Conservation (phyloP, 2,888 invertebrate species). For the Drosophila antonietae region DNA sequence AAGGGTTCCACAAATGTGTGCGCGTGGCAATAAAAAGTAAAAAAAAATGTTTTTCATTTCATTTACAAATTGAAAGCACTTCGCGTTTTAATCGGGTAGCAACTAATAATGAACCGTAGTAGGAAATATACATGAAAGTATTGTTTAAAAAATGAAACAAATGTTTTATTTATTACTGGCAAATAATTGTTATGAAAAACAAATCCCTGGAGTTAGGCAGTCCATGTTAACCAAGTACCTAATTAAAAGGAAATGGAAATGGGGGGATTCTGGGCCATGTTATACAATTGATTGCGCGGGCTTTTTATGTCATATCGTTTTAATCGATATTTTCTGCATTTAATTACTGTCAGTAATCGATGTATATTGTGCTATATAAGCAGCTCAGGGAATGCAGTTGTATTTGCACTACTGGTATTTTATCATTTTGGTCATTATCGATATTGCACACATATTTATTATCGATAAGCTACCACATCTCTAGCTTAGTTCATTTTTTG, state of each 20-base stretch:
- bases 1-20: constrained; percentile 37
- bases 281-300: not conserved
- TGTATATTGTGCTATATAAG: not conserved
- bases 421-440: constrained; percentile 2
- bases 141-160: not conserved
- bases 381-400: not conserved
- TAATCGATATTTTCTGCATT: not conserved
- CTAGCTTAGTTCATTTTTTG: constrained; percentile 58
- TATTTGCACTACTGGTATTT: not conserved
- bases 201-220: not conserved
- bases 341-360: not conserved
- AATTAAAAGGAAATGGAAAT: no score
- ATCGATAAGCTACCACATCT: constrained; percentile 21
- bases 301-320: not conserved
- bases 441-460: not conserved
- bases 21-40: constrained; percentile 39
- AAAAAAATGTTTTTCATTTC: constrained; percentile 26
- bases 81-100: constrained; percentile 23
- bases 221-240: not conserved
- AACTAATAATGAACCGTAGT: constrained; percentile 4
- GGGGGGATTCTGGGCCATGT: not conserved
- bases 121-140: constrained; percentile 11
- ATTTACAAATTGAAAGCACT: constrained; percentile 21
- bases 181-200: not conserved
- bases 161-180: not conserved